Base-by-base conservation (phyloP, 2,797 vertebrate genomes). In the Natrix natrix region DNA sequence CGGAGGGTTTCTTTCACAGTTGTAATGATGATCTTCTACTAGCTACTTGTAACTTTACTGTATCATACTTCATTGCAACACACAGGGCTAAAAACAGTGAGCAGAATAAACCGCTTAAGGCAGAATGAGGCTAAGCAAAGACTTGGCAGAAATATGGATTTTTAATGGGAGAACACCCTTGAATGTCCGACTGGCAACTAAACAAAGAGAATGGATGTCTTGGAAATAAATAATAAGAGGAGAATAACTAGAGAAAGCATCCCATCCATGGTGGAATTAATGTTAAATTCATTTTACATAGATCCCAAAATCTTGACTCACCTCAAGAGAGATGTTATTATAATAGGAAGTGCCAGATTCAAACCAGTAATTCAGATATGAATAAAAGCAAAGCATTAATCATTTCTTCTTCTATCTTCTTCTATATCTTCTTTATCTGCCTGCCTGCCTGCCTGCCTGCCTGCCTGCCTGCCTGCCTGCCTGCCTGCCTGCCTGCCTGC, bases 21-120 rank as follows among this genome's bases (percentile, higher is more conserved):
- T 56, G 92, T 96, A 93, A 20, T 52, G 91, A 92, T 95, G 95
- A 95, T 95, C 94, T 95, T 94, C 95, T 93, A 92, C 94, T 94
- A 95, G 86, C 94, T 92, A 91, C 95, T 94, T 92, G 93, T 93
- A 92, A 94, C 93, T 93, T 91, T 94, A 92, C 0, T 0, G 89
- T 22, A 52, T 86, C 95, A 95, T 90, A 63, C 0, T 1, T 93
- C 94, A 93, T 63, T 8, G 0, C 0, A 0, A 24, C 32, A 52
- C 91, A 88, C 88, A 91, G 89, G 57, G n/a, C 12, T 5, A 56
- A 48, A 91, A 91, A 28, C 14, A 61, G 8, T 8, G 26, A 87
- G 87, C 48, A 60, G 90, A 37, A 32, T 24, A 60, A 90, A 86
- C 74, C 17, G 52, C 59, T 94, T 26, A 86, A 94, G 66, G 90